Evolutionary conservation across 2,797 vertebrate species (phyloP).

Genomic region (Cirrhinus mrigala): DNA sequence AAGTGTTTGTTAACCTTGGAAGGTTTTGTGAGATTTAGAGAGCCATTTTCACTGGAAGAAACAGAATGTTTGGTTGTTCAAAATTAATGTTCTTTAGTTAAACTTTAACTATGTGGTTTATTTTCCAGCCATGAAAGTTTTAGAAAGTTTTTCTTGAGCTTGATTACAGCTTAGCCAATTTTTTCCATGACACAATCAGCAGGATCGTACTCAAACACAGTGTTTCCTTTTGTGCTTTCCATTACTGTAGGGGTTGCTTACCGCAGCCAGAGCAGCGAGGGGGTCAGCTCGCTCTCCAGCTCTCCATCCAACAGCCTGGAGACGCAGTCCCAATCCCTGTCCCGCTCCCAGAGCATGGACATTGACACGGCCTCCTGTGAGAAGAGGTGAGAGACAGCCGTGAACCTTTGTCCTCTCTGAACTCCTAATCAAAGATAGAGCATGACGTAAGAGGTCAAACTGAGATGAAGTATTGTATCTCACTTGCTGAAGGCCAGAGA

Average conservation of each 20-base stretch:
- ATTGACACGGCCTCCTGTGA: slow-evolving; percentile 98
- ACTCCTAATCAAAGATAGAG: slow-evolving; percentile 23
- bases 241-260: slow-evolving; percentile 85
- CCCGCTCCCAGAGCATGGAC: slow-evolving; percentile 99
- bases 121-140: background rate
- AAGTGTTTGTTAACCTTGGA: background rate
- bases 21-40: background rate
- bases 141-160: slow-evolving; percentile 17
- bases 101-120: background rate
- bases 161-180: slow-evolving; percentile 1
- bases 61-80: background rate
- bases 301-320: slow-evolving; percentile 99
- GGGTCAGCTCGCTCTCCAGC: slow-evolving; percentile 98
- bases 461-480: background rate
- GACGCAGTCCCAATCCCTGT: slow-evolving; percentile 97
- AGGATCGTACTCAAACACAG: slow-evolving; percentile 19
- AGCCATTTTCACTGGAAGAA: background rate
- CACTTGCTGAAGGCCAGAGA: background rate
- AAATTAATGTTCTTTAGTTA: background rate
- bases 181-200: background rate
- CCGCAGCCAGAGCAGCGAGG: slow-evolving; percentile 99
- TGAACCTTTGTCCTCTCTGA: slow-evolving; percentile 23
- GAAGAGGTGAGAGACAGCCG: slow-evolving; percentile 88
- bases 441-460: background rate
- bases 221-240: slow-evolving; percentile 27